Evolutionary conservation across 2,888 invertebrate species (phyloP).

Genomic region (Stenodera caucasica): DNA sequence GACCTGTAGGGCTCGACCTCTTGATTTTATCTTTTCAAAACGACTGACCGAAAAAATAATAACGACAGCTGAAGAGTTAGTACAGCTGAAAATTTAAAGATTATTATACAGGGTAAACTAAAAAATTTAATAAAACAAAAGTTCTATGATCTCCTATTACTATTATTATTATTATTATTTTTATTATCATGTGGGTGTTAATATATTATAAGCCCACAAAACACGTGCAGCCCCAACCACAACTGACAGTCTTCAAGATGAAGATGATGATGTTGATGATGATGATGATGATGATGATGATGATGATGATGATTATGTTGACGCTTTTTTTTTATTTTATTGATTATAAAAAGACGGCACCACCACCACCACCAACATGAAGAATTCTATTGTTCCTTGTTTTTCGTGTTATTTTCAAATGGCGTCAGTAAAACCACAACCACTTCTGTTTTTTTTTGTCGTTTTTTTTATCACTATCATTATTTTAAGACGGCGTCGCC

Average conservation of each 20-base stretch:
- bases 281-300: not conserved
- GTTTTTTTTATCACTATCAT: not conserved
- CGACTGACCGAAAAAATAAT: constrained; percentile 1
- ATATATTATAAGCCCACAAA: not conserved
- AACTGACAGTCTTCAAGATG: not conserved
- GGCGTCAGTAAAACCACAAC: constrained; percentile 5
- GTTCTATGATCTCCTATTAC: too few relatives aligned
- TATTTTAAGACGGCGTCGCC: not conserved
- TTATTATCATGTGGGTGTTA: not conserved
- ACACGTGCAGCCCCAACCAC: not conserved
- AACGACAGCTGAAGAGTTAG: not conserved
- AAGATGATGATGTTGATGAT: not conserved
- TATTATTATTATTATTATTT: too few relatives aligned
- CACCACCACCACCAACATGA: too few relatives aligned
- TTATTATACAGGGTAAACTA: not conserved
- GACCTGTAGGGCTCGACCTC: constrained; percentile 32
- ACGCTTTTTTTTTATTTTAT: not conserved
- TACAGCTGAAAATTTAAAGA: not conserved
- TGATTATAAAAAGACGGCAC: too few relatives aligned
- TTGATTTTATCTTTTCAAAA: constrained; percentile 9
- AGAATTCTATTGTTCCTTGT: not conserved
- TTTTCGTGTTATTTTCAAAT: constrained; percentile 3
- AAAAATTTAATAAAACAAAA: not conserved
- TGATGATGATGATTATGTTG: not conserved
- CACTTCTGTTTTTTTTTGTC: not conserved